A percentile compares a stretch with the other conserved stretches of the same genome.
phyloP scores from a whole-genome alignment of 2,888 invertebrate species.

The Ferrisia virgata region DNA sequence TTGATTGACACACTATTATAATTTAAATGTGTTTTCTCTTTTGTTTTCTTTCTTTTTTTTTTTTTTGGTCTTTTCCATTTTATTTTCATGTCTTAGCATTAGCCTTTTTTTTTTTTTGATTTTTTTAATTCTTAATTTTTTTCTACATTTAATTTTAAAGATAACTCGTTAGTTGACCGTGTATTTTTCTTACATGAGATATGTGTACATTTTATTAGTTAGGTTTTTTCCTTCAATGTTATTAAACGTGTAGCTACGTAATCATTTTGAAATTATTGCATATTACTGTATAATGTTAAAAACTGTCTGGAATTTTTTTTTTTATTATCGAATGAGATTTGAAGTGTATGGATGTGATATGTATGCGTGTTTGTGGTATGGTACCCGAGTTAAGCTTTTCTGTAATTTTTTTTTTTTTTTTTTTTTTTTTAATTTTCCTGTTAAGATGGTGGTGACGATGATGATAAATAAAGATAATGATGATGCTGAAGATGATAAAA shows the following conservation, averaged over 20 bases:
- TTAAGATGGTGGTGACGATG: not conserved
- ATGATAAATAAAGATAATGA: not conserved
- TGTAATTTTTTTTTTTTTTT: not conserved
- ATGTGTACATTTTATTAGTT: conserved; percentile 38
- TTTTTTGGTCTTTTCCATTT: not conserved
- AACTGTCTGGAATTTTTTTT: not conserved
- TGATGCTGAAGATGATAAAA: not conserved
- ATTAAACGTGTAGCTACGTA: conserved; percentile 1
- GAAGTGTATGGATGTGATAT: not conserved
- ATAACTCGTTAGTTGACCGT: conserved; percentile 35
- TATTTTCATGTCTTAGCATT: conserved; percentile 8
- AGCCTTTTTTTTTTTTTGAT: conserved; percentile 23
- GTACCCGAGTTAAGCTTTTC: not conserved
- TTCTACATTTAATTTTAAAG: conserved; percentile 20
- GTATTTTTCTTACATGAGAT: not conserved
- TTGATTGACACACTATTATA: conserved; percentile 9
- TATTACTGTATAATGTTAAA: not conserved
- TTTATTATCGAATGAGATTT: not conserved
- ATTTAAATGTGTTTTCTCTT: conserved; percentile 11
- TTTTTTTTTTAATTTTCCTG: not conserved
- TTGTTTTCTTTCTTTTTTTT: conserved; percentile 8
- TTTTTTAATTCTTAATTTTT: conserved; percentile 18
- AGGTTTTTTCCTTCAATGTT: conserved; percentile 27
- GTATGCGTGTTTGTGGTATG: not conserved
- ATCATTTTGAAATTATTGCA: not conserved